phyloP scores from a whole-genome alignment of 2,797 vertebrate species.

The Cheirogaleus major region DNA sequence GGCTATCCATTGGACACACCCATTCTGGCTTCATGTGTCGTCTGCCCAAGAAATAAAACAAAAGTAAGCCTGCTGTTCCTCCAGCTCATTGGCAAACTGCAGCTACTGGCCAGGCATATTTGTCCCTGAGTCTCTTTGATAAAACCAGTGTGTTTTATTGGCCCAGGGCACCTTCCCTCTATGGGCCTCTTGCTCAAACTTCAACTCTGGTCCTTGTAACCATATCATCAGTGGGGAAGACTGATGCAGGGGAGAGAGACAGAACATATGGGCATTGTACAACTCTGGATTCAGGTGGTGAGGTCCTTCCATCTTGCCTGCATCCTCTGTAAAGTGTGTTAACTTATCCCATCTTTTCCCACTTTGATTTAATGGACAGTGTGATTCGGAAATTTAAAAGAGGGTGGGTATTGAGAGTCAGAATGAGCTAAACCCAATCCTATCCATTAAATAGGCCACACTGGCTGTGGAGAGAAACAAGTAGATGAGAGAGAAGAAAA shows the following conservation, averaged over 20 bases:
- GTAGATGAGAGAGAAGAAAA: not conserved
- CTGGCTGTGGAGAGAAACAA: not conserved
- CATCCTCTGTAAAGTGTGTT: not conserved
- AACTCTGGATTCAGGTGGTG: not conserved
- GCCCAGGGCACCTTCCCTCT: not conserved
- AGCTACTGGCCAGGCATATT: not conserved
- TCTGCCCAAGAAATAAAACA: not conserved
- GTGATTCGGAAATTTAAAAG: not conserved
- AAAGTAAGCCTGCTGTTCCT: not conserved
- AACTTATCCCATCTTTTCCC: not conserved
- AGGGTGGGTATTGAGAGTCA: not conserved
- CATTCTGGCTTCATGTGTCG: not conserved
- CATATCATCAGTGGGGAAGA: not conserved
- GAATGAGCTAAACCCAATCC: not conserved
- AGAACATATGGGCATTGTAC: rapidly evolving
- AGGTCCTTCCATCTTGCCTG: not conserved
- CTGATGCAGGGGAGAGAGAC: not conserved
- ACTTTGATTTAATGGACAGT: not conserved
- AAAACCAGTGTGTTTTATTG: not conserved
- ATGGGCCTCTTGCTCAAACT: not conserved
- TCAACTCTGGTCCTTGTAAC: not conserved
- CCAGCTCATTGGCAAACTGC: not conserved
- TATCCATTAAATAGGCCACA: not conserved
- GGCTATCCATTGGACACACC: not conserved
- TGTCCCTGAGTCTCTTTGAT: not conserved